A percentile compares a stretch with the other conserved stretches of the same genome.
These are phyloP conservation scores for Echeneis naucrates DNA, from an alignment of 2,797 vertebrate species.

Conservation along the genomic window DNA sequence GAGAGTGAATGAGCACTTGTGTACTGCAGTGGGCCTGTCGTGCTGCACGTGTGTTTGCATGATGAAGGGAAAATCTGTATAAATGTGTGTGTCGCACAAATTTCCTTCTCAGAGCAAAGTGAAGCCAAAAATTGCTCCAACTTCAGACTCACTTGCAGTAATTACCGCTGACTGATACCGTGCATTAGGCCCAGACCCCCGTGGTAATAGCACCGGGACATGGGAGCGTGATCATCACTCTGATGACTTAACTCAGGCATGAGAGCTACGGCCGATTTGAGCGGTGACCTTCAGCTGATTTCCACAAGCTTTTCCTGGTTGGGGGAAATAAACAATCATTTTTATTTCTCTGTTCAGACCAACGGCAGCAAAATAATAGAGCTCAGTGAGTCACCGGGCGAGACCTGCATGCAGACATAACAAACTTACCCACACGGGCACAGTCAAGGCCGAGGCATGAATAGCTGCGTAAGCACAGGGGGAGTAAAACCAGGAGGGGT, in stretches of 20 bases:
- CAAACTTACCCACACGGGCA: constrained; percentile 53
- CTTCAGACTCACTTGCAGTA: constrained; percentile 26
- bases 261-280: constrained; percentile 34
- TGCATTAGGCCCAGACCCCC: constrained; percentile 32
- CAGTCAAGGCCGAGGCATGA: constrained; percentile 41
- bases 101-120: neutral
- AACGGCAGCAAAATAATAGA: constrained; percentile 57
- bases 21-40: constrained; percentile 8
- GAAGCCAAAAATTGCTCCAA: constrained; percentile 22
- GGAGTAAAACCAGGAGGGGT: constrained; percentile 25
- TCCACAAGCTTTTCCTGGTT: constrained; percentile 51
- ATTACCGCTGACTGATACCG: constrained; percentile 30
- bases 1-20: constrained; percentile 47
- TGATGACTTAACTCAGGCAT: constrained; percentile 40
- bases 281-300: constrained; percentile 56
- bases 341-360: constrained; percentile 41
- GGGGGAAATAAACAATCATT: constrained; percentile 56
- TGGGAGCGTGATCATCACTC: constrained; percentile 54
- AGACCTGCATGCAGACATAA: constrained; percentile 69
- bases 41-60: constrained; percentile 3
- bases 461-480: constrained; percentile 5
- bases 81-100: constrained; percentile 3
- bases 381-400: constrained; percentile 58
- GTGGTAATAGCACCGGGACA: constrained; percentile 22
- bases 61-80: constrained; percentile 1